Base-by-base conservation (phyloP, 2,113 vertebrate genomes). In the Vidua chalybeata region DNA sequence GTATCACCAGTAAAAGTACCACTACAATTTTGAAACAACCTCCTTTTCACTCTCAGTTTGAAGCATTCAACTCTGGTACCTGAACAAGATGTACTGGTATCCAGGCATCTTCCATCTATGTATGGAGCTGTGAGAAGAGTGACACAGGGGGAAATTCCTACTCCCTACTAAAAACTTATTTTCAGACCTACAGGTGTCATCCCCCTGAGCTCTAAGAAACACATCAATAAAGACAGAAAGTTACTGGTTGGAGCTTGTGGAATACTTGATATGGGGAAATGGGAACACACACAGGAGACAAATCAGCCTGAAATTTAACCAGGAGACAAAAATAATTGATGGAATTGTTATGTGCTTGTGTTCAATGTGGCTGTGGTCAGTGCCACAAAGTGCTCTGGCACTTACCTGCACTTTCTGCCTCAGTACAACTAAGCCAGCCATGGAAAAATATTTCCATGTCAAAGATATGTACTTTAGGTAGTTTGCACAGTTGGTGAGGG, bases 101-200 rank as follows among this genome's bases (percentile, higher is more conserved):
- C 59, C 49, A 68, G 43, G 14, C 49, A 75, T 24, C n/a, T 45
- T 67, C 48, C 43, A 30, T 22, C 49, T 27, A 9, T 0, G 0
- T 12, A 21, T 9, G 27, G 67, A 63, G 45, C 15, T n/a, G 35
- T 37, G 56, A 48, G 56, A 84, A 66, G 31, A 59, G 13, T 48
- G 52, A 76, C 17, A 45, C 1, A 26, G 11, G 9, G 5, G 49
- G 21, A 84, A 30, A n/a, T 23, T 71, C 61, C 11, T 88, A 10
- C 46, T 66, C 37, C 7, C 33, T 28, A 5, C 27, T 33, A 37
- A 27, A 35, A 43, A 7, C 9, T 26, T 56, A 24, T n/a, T 66
- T 10, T 39, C 61, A 48, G 48, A 86, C 33, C 52, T n/a, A 12
- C 2, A 28, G 7, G 13, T 35, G 15, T 85, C 27, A 56, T 37